phyloP scores from a whole-genome alignment of 1,140 invertebrate species.

The Drosophila equinoxialis region DNA sequence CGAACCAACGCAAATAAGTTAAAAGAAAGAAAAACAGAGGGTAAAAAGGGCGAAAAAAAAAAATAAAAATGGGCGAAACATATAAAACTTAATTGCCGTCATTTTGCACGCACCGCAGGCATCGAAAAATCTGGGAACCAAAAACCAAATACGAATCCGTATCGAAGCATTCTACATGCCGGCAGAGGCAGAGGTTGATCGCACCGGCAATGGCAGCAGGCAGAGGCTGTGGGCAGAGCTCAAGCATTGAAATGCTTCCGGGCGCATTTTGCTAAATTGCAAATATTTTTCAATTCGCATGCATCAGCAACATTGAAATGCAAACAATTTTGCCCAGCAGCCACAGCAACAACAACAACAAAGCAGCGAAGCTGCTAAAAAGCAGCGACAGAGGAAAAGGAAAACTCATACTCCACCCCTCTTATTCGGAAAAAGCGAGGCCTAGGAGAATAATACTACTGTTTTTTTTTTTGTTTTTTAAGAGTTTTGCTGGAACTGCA shows the following conservation, averaged over 20 bases:
- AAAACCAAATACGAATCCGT: slow-evolving; percentile 47
- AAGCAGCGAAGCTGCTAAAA: not conserved
- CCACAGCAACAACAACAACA: slow-evolving; percentile 43
- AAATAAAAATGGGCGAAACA: slow-evolving; percentile 23
- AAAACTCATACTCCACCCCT: not conserved
- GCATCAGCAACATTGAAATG: slow-evolving; percentile 73
- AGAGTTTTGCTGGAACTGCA: slow-evolving; percentile 38
- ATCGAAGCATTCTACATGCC: slow-evolving; percentile 24
- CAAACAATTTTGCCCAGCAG: slow-evolving; percentile 75
- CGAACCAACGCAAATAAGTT: slow-evolving; percentile 2
- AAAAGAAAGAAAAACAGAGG: not conserved
- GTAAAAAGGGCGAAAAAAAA: not conserved
- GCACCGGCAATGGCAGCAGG: not conserved
- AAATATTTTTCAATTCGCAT: slow-evolving; percentile 81
- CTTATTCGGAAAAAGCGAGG: slow-evolving; percentile 2
- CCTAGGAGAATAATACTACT: slow-evolving; percentile 10
- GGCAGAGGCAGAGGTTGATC: not conserved
- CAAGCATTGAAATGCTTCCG: slow-evolving; percentile 65
- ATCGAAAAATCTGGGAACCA: slow-evolving; percentile 31
- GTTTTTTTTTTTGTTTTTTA: slow-evolving; percentile 2
- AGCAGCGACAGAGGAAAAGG: slow-evolving; percentile 8
- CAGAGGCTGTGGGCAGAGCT: slow-evolving; percentile 22
- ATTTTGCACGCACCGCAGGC: slow-evolving; percentile 65
- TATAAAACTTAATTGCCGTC: slow-evolving; percentile 63
- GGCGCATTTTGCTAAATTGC: slow-evolving; percentile 79